A percentile compares a stretch with the other conserved stretches of the same genome.
Evolutionary conservation across 2,888 invertebrate species (phyloP).

Genomic region (Luffia ferchaultella): DNA sequence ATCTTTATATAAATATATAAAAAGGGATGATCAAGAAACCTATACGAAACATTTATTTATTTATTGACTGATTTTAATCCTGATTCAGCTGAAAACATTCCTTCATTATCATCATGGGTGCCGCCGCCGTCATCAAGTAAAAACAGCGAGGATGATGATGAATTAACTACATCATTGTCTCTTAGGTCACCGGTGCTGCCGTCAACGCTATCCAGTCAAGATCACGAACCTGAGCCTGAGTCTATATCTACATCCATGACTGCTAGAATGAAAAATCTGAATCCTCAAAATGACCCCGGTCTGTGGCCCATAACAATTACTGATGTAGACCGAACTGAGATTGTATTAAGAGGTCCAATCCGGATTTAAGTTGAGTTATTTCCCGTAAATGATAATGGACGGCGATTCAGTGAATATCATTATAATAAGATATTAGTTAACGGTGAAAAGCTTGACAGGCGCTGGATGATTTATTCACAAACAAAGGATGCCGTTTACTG

Average conservation of each 20-base stretch:
- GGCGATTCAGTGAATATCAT: slow-evolving; percentile 7
- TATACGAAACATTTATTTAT: slow-evolving; percentile 5
- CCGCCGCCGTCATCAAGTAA: slow-evolving; percentile 9
- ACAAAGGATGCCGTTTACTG: slow-evolving; percentile 9
- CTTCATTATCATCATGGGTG: slow-evolving; percentile 11
- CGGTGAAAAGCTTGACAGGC: slow-evolving; percentile 9
- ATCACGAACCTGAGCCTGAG: slow-evolving; percentile 9
- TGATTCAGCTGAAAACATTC: slow-evolving; percentile 10
- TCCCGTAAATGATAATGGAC: slow-evolving; percentile 8
- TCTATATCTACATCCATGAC: slow-evolving; percentile 9
- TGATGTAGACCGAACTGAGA: slow-evolving; percentile 5
- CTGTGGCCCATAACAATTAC: slow-evolving; percentile 3
- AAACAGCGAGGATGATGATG: slow-evolving; percentile 12
- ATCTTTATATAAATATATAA: slow-evolving; percentile 11
- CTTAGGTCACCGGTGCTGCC: slow-evolving; percentile 10
- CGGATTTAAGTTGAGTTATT: slow-evolving; percentile 9
- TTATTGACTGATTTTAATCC: slow-evolving; percentile 3
- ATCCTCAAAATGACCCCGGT: slow-evolving; percentile 5
- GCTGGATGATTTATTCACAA: slow-evolving; percentile 11
- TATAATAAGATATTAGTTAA: slow-evolving; percentile 6
- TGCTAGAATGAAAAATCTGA: slow-evolving; percentile 4
- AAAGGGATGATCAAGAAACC: slow-evolving; percentile 8
- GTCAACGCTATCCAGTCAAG: slow-evolving; percentile 10
- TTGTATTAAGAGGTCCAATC: slow-evolving; percentile 9
- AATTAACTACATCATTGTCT: slow-evolving; percentile 11